Conservation (phyloP, 2,113 vertebrate genomes). For the Capreolus pygargus region DNA sequence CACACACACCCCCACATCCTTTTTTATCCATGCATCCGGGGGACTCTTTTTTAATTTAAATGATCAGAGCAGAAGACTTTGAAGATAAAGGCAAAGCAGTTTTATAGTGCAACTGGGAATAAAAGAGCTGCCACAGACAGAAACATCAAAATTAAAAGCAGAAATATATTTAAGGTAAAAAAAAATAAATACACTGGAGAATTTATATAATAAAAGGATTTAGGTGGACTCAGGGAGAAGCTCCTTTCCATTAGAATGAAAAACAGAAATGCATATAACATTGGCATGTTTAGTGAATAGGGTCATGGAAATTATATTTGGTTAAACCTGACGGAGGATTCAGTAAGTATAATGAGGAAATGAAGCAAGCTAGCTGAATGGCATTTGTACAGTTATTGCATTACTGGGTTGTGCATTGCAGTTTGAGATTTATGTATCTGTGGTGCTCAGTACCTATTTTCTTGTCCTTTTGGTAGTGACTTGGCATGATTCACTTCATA, state of each 20-base stretch:
- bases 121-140: background rate
- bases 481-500: background rate
- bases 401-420: background rate
- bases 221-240: background rate
- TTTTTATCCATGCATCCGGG: background rate
- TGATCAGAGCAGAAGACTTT: background rate
- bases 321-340: background rate
- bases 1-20: background rate
- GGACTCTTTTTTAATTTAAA: background rate
- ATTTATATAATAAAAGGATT: background rate
- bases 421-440: background rate
- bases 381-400: background rate
- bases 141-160: background rate
- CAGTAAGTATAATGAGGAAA: constrained; percentile 26
- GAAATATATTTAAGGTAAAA: background rate
- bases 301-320: background rate
- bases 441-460: background rate
- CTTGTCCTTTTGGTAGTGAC: background rate
- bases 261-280: background rate
- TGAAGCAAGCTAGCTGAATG: background rate
- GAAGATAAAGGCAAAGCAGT: background rate
- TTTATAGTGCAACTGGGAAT: background rate
- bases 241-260: background rate
- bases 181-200: background rate
- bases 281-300: background rate